Evolutionary conservation across 2,797 vertebrate genomes (phyloP).

Genomic region (Discoglossus pictus): DNA sequence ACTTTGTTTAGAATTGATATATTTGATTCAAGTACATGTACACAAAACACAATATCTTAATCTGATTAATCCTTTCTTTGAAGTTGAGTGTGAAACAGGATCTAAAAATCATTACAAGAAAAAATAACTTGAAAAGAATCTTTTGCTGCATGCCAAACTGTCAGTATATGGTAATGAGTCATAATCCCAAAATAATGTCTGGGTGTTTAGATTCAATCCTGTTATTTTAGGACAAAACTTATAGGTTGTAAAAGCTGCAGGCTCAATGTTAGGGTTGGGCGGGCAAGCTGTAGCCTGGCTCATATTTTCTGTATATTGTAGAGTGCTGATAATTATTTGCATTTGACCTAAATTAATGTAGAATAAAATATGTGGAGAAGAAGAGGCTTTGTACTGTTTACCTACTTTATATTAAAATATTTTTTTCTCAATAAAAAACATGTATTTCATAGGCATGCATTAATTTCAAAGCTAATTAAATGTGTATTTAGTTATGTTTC

Average conservation of each 20-base stretch:
- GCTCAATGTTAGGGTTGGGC: background rate
- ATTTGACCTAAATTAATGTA: too few relatives aligned
- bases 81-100: background rate
- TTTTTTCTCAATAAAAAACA: background rate
- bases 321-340: too few relatives aligned
- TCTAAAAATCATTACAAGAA: background rate
- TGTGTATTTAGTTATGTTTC: too few relatives aligned
- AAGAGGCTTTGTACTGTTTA: too few relatives aligned
- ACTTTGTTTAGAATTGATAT: too few relatives aligned
- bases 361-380: too few relatives aligned
- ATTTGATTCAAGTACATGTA: conserved; percentile 5
- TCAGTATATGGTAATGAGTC: conserved; percentile 7
- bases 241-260: background rate
- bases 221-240: background rate
- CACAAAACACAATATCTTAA: background rate
- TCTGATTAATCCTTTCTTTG: conserved; percentile 16
- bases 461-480: too few relatives aligned
- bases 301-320: too few relatives aligned
- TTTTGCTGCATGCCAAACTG: conserved; percentile 17
- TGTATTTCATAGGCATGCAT: too few relatives aligned
- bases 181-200: conserved; percentile 7
- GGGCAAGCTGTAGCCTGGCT: background rate
- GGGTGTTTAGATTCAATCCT: background rate
- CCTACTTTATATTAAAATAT: too few relatives aligned
- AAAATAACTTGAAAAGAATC: background rate